Evolutionary conservation across 2,797 vertebrate species (phyloP).

Genomic region (Microhierax caerulescens): DNA sequence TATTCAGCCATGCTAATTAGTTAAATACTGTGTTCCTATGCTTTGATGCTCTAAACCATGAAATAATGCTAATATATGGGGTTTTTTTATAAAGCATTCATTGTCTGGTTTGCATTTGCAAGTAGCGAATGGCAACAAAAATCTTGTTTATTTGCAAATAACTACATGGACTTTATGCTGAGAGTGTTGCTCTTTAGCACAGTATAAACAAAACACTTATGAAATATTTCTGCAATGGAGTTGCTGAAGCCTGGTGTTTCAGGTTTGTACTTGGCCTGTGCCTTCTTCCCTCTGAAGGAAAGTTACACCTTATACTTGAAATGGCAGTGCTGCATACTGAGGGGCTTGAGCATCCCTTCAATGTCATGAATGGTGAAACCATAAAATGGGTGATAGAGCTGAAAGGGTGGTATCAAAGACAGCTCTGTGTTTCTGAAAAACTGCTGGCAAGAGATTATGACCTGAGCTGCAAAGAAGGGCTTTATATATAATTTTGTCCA

Average conservation of each 20-base stretch:
- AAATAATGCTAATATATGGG: not conserved
- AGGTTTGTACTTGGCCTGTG: not conserved
- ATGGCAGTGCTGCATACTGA: not conserved
- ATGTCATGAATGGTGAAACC: not conserved
- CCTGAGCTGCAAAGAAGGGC: not conserved
- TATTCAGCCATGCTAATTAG: not conserved
- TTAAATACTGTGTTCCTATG: not conserved
- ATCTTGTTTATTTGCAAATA: not conserved
- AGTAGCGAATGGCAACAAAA: not conserved
- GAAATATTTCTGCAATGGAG: not conserved
- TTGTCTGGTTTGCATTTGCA: not conserved
- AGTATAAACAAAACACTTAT: not conserved
- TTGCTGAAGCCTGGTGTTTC: not conserved
- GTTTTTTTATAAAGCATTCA: too few species aligned
- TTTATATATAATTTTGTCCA: not conserved
- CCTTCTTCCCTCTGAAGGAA: not conserved
- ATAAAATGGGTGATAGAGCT: not conserved
- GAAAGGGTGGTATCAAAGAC: not conserved
- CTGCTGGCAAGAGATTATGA: not conserved
- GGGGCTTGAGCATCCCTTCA: not conserved
- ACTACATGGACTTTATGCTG: not conserved
- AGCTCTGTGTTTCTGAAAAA: not conserved
- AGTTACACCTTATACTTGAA: not conserved
- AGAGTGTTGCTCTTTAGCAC: not conserved
- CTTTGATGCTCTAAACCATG: not conserved